A percentile compares a stretch with the other conserved stretches of the same genome.
These are phyloP conservation scores for Achatina immaculata DNA, from an alignment of 1,140 invertebrate species.

Conservation along the genomic window DNA sequence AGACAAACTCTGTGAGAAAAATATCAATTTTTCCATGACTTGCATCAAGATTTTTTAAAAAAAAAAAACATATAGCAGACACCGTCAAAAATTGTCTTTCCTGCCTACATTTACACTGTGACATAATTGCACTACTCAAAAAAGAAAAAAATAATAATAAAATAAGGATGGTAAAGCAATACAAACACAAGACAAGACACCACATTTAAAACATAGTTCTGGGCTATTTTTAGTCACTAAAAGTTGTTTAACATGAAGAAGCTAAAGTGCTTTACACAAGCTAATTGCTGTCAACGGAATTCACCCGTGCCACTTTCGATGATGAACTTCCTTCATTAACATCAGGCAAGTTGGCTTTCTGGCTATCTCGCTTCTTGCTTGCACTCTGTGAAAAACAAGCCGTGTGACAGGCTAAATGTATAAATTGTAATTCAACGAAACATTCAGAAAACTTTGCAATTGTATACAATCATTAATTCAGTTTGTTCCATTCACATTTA, in stretches of 20 bases:
- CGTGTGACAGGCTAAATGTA: background rate
- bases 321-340: slow-evolving; percentile 47
- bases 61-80: too few species aligned
- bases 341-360: slow-evolving; percentile 55
- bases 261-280: slow-evolving; percentile 15
- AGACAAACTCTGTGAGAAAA: too few species aligned
- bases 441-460: too few species aligned
- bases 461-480: too few species aligned
- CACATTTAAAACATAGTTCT: background rate
- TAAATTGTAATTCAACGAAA: background rate
- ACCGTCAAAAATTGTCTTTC: too few species aligned
- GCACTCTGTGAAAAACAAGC: slow-evolving; percentile 50
- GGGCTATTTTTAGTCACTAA: background rate
- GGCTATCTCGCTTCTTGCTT: slow-evolving; percentile 63
- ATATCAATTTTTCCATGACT: too few species aligned
- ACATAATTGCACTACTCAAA: too few species aligned
- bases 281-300: slow-evolving; percentile 46
- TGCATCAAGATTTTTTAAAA: too few species aligned
- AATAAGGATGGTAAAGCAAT: too few species aligned
- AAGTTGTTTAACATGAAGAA: background rate
- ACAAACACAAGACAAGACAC: background rate
- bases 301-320: slow-evolving; percentile 55
- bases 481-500: too few species aligned
- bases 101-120: too few species aligned
- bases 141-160: too few species aligned